phyloP scores from a whole-genome alignment of 2,888 invertebrate species.

The Nomada flava region DNA sequence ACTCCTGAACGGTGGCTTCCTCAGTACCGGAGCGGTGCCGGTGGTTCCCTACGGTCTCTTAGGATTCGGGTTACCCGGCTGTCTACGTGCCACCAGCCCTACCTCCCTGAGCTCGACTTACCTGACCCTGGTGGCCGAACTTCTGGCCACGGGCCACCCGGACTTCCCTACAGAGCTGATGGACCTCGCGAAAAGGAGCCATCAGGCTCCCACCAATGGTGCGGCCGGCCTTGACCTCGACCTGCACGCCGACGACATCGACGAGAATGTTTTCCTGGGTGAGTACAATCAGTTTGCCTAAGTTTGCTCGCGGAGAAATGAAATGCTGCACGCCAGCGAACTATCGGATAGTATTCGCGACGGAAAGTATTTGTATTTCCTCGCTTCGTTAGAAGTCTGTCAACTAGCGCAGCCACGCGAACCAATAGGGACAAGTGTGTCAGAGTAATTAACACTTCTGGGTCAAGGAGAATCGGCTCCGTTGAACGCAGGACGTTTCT shows the following conservation, averaged over 20 bases:
- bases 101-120: constrained; percentile 79
- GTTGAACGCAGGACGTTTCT: background rate
- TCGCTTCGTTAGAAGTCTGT: background rate
- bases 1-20: constrained; percentile 83
- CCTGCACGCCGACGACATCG: constrained; percentile 77
- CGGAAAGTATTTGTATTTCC: background rate
- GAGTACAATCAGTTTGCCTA: constrained; percentile 62
- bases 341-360: background rate
- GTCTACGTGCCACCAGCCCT: constrained; percentile 81
- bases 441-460: constrained; percentile 41
- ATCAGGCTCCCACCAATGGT: constrained; percentile 72
- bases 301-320: background rate
- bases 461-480: constrained; percentile 36
- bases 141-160: constrained; percentile 79
- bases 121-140: constrained; percentile 80
- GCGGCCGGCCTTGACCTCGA: constrained; percentile 77
- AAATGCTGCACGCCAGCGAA: background rate
- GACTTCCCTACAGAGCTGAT: constrained; percentile 71
- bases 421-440: background rate
- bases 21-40: constrained; percentile 83
- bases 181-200: constrained; percentile 75
- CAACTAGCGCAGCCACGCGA: background rate
- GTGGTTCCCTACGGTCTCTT: constrained; percentile 82
- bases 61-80: constrained; percentile 83
- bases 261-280: constrained; percentile 82